Conservation (phyloP, 2,797 vertebrate species). For the Pangasius macronema region DNA sequence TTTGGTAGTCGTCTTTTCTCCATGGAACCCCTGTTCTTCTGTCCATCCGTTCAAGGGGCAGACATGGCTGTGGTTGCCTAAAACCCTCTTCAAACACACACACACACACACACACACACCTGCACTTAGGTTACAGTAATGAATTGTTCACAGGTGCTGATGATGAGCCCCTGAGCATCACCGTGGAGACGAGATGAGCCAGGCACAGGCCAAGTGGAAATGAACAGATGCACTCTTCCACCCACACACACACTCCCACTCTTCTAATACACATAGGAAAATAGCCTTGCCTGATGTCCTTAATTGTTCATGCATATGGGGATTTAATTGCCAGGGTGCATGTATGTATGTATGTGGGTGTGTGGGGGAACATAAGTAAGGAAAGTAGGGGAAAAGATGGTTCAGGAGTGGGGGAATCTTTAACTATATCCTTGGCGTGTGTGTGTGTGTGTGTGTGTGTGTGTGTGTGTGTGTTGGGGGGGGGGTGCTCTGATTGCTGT, state of each 20-base stretch:
- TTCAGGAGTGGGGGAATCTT: not conserved
- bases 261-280: constrained; percentile 45
- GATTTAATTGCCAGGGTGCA: constrained; percentile 50
- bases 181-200: constrained; percentile 73
- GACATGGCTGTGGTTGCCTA: constrained; percentile 11
- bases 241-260: constrained; percentile 52
- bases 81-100: constrained; percentile 56
- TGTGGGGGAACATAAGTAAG: not conserved
- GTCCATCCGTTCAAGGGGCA: constrained; percentile 21
- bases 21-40: constrained; percentile 43
- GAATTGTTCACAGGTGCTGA: constrained; percentile 87
- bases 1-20: not conserved
- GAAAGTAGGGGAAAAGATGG: not conserved
- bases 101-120: constrained; percentile 65
- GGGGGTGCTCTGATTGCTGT: not conserved
- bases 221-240: constrained; percentile 77
- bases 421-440: not conserved
- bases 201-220: constrained; percentile 78
- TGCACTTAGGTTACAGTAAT: constrained; percentile 86
- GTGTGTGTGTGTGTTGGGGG: not conserved
- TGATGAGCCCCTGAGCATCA: constrained; percentile 82
- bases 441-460: constrained; percentile 7
- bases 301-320: constrained; percentile 78
- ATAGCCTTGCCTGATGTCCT: constrained; percentile 73
- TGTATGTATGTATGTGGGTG: constrained; percentile 18